A percentile compares a stretch with the other conserved stretches of the same genome.
These are phyloP conservation scores for Epinotia brunnichana DNA, from an alignment of 2,888 invertebrate species.

Conservation along the genomic window DNA sequence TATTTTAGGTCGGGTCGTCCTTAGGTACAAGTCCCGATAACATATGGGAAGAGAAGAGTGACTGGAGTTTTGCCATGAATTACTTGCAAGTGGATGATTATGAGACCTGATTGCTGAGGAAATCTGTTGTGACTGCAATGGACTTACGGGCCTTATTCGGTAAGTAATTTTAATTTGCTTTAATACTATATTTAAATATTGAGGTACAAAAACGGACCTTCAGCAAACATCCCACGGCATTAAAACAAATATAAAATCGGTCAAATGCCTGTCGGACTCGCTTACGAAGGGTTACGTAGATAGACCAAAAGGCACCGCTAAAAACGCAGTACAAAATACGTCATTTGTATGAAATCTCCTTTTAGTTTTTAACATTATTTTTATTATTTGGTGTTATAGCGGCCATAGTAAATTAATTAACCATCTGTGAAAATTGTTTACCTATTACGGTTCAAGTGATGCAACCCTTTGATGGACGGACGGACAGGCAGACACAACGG, in stretches of 20 bases:
- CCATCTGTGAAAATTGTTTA: no score
- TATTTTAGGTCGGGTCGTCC: not conserved
- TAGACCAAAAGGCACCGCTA: no score
- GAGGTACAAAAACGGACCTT: not conserved
- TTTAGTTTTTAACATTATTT: no score
- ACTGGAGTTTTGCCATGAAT: not conserved
- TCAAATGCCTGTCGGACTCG: not conserved
- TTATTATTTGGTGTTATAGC: no score
- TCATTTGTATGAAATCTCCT: no score
- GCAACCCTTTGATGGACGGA: no score
- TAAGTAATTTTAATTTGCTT: not conserved
- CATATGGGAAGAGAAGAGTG: not conserved
- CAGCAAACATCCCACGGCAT: not conserved
- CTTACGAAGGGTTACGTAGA: no score
- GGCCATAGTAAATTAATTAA: no score
- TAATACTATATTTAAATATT: not conserved
- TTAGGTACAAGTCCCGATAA: not conserved
- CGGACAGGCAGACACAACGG: no score
- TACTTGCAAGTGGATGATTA: not conserved
- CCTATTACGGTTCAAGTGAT: no score
- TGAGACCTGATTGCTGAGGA: not conserved
- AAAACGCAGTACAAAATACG: no score
- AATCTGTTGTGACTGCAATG: not conserved
- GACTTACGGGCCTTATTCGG: not conserved
- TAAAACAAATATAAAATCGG: not conserved